Evolutionary conservation across 2,797 vertebrate genomes (phyloP).

Genomic region (Florisuga fusca): DNA sequence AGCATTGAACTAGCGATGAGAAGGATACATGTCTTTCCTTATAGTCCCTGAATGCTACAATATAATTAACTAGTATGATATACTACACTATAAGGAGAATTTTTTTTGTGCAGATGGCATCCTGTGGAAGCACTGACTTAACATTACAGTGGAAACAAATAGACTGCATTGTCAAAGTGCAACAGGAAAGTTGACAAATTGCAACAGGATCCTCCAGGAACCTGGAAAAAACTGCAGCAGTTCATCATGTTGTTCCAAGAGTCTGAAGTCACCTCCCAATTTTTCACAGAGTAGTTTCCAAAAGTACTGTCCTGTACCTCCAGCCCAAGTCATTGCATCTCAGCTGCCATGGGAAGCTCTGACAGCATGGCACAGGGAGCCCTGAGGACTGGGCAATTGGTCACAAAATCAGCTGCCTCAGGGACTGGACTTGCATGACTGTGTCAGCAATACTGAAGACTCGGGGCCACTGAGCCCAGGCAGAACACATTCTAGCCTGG

Average conservation of each 20-base stretch:
- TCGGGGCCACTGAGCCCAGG: accelerated
- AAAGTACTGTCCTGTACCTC: neutral
- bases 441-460: neutral
- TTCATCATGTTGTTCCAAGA: neutral
- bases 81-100: constrained; percentile 4
- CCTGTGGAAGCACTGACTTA: neutral
- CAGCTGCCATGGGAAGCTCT: neutral
- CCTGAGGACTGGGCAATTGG: accelerated
- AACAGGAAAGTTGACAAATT: neutral
- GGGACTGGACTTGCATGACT: accelerated
- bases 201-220: neutral
- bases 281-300: neutral
- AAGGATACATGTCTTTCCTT: neutral
- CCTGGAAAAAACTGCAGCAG: neutral
- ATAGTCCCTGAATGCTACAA: neutral
- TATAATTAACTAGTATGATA: neutral
- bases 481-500: neutral
- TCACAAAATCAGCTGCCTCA: neutral
- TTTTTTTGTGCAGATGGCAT: neutral
- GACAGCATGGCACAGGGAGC: accelerated
- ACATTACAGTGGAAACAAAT: neutral
- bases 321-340: neutral
- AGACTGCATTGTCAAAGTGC: neutral
- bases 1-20: neutral
- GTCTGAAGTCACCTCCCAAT: neutral